Evolutionary conservation across 2,888 invertebrate species (phyloP).

Genomic region (Sericinus montela): DNA sequence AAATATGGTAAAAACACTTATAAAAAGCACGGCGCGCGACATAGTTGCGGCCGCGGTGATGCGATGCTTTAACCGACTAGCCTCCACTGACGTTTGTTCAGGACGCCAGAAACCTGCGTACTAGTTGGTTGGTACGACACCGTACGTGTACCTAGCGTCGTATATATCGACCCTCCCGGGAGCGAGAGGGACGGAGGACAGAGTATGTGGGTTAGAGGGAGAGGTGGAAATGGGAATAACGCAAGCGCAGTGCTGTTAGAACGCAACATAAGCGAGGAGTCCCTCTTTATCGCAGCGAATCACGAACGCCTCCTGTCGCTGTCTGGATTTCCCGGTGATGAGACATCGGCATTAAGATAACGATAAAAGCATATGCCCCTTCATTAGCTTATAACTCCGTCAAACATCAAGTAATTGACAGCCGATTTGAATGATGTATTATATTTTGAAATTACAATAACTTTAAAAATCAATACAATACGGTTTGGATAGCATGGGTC

Average conservation of each 20-base stretch:
- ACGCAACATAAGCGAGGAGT: constrained; percentile 47
- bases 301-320: constrained; percentile 67
- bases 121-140: constrained; percentile 60
- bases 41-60: constrained; percentile 74
- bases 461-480: too few species aligned
- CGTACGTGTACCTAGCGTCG: constrained; percentile 70
- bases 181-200: constrained; percentile 45
- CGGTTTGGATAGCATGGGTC: too few species aligned
- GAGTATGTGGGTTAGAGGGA: constrained; percentile 33
- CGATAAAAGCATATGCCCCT: constrained; percentile 1
- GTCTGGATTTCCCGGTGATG: constrained; percentile 73
- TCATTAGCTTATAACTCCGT: too few species aligned
- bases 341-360: constrained; percentile 50
- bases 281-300: constrained; percentile 53
- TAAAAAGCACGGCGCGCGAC: constrained; percentile 81
- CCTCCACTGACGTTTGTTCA: constrained; percentile 55
- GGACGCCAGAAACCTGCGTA: constrained; percentile 73
- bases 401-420: too few species aligned
- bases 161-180: constrained; percentile 76
- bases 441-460: too few species aligned
- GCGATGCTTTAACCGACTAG: constrained; percentile 52
- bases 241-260: constrained; percentile 66
- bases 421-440: too few species aligned
- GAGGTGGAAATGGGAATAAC: constrained; percentile 57
- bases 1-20: constrained; percentile 80